Evolutionary conservation across 2,888 invertebrate genomes (phyloP).

Genomic region (Nemotelus pantherinus): DNA sequence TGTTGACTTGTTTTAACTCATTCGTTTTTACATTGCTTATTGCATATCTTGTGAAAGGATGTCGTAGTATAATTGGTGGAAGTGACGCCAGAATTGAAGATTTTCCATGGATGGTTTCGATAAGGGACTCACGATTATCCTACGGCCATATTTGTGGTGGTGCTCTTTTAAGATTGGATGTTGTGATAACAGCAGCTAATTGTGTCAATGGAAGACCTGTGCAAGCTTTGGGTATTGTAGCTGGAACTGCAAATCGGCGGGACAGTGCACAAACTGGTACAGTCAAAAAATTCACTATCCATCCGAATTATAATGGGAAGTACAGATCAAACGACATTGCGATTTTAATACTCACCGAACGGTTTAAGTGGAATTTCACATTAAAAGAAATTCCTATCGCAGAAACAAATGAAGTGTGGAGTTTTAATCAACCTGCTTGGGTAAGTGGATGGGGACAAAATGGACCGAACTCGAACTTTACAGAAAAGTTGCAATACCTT

Average conservation of each 20-base stretch:
- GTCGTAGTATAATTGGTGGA: not conserved
- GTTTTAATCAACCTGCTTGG: not conserved
- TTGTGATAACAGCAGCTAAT: slow-evolving; percentile 6
- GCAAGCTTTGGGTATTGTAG: not conserved
- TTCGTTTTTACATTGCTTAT: not conserved
- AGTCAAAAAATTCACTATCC: not conserved
- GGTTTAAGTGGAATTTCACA: not conserved
- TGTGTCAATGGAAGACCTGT: not conserved
- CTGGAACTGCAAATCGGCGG: not conserved
- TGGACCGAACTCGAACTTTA: not conserved
- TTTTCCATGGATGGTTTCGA: not conserved
- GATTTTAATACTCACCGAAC: not conserved
- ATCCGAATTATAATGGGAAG: not conserved
- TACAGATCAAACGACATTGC: not conserved
- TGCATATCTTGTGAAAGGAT: not conserved
- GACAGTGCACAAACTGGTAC: too few relatives aligned
- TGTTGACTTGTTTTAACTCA: too few relatives aligned
- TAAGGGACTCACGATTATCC: not conserved
- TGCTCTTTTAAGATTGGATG: not conserved
- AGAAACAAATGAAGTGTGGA: not conserved
- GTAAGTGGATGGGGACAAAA: slow-evolving; percentile 1
- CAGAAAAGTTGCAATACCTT: not conserved
- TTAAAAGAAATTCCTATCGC: not conserved
- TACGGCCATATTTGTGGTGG: slow-evolving; percentile 10
- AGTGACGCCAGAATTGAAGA: not conserved